phyloP scores from a whole-genome alignment of 2,797 vertebrate genomes.

The Otus scops region DNA sequence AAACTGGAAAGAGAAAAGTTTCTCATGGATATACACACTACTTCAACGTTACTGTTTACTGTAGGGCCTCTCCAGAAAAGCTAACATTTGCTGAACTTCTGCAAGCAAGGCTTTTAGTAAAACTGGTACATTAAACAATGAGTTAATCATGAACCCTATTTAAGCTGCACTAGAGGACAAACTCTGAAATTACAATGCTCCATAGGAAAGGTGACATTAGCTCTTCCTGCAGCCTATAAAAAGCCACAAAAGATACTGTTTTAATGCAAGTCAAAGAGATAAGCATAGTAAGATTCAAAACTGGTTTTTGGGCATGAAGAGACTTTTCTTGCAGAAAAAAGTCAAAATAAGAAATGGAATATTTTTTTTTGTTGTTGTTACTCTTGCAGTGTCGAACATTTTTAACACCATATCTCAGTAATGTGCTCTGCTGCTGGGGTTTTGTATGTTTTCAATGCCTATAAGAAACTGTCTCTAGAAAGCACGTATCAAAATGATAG shows the following conservation, averaged over 20 bases:
- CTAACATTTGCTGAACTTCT: slow-evolving; percentile 65
- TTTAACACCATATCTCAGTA: neutral
- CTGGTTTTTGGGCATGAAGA: neutral
- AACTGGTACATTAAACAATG: slow-evolving; percentile 30
- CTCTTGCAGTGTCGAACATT: neutral
- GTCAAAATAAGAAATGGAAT: neutral
- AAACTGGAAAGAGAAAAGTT: neutral
- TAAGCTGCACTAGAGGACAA: neutral
- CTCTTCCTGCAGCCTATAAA: slow-evolving; percentile 32
- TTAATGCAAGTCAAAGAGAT: neutral
- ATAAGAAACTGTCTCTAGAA: slow-evolving; percentile 29
- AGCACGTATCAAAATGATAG: neutral
- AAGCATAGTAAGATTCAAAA: slow-evolving; percentile 16
- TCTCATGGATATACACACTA: neutral
- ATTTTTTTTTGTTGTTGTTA: neutral
- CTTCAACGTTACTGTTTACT: slow-evolving; percentile 7
- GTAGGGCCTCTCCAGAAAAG: neutral
- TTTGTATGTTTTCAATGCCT: neutral
- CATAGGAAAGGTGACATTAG: slow-evolving; percentile 50
- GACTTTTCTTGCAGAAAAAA: neutral
- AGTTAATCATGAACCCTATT: slow-evolving; percentile 35
- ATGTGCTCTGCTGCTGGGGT: neutral
- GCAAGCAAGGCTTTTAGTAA: slow-evolving; percentile 10
- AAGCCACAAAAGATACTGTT: neutral
- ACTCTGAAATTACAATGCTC: neutral